Conservation (phyloP, 2,888 invertebrate species). For the Cyrtodaria siliqua region DNA sequence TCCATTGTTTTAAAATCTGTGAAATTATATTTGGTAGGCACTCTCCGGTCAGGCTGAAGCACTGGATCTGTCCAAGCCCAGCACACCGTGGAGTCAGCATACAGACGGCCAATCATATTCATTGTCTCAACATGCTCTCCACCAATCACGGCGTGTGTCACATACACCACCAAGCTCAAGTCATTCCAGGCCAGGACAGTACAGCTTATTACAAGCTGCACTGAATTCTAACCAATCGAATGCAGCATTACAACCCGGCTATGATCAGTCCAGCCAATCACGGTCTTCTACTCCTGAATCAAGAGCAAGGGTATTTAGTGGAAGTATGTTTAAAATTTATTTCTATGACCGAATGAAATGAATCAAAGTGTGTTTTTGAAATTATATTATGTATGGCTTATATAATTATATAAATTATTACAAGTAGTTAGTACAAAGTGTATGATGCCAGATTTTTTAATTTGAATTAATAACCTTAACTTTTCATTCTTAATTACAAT, state of each 20-base stretch:
- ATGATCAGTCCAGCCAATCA: background rate
- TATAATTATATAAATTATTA: no score
- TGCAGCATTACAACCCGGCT: conserved; percentile 30
- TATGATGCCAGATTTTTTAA: no score
- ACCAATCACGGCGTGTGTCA: conserved; percentile 34
- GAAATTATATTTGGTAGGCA: background rate
- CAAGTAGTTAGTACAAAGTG: no score
- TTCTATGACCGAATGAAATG: no score
- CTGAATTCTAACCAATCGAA: conserved; percentile 56
- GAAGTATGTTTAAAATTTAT: conserved; percentile 12
- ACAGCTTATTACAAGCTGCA: conserved; percentile 59
- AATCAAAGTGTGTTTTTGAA: no score
- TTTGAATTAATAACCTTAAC: no score
- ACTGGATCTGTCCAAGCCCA: conserved; percentile 57
- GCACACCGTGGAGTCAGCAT: conserved; percentile 9
- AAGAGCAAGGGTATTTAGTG: background rate
- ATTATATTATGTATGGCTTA: no score
- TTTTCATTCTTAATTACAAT: no score
- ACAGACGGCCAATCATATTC: conserved; percentile 29
- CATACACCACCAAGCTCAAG: conserved; percentile 29
- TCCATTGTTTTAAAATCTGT: no score
- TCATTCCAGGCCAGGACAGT: conserved; percentile 36
- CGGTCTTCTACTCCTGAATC: no score
- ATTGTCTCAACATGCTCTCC: conserved; percentile 12
- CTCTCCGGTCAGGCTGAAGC: conserved; percentile 38